A percentile compares a stretch with the other conserved stretches of the same genome.
phyloP scores from a whole-genome alignment of 2,113 vertebrate genomes.

The Dunckerocampus dactyliophorus region DNA sequence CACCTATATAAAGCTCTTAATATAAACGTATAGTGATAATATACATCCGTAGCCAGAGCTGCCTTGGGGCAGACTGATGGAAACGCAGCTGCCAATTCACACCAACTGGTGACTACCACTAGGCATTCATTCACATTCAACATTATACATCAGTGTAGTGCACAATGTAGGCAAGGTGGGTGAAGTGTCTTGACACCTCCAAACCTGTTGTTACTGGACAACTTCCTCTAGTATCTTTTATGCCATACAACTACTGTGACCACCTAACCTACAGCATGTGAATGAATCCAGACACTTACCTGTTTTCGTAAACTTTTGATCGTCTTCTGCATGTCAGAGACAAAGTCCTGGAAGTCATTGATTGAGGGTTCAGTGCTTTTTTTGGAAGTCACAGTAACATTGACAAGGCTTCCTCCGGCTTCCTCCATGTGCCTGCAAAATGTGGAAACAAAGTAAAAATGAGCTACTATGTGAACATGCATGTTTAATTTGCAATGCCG shows the following conservation, averaged over 20 bases:
- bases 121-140: no score
- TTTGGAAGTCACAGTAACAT: conserved; percentile 65
- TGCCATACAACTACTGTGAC: neutral
- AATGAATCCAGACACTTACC: conserved; percentile 57
- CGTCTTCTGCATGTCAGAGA: conserved; percentile 91
- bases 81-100: no score
- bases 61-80: no score
- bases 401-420: conserved; percentile 47
- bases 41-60: no score
- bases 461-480: neutral
- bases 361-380: conserved; percentile 62
- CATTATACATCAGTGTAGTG: no score
- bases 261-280: neutral
- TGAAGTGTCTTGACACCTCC: no score
- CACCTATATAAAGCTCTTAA: no score
- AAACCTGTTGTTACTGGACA: no score
- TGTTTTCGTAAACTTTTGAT: conserved; percentile 91
- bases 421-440: conserved; percentile 65
- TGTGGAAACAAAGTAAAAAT: neutral
- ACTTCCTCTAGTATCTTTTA: no score
- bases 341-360: conserved; percentile 89
- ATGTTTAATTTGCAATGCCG: neutral
- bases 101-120: no score
- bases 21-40: no score
- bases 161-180: no score